Evolutionary conservation across 2,797 vertebrate species (phyloP), one percentile per base, ranked within the genome.

Genomic region (Setipinna tenuifilis): DNA sequence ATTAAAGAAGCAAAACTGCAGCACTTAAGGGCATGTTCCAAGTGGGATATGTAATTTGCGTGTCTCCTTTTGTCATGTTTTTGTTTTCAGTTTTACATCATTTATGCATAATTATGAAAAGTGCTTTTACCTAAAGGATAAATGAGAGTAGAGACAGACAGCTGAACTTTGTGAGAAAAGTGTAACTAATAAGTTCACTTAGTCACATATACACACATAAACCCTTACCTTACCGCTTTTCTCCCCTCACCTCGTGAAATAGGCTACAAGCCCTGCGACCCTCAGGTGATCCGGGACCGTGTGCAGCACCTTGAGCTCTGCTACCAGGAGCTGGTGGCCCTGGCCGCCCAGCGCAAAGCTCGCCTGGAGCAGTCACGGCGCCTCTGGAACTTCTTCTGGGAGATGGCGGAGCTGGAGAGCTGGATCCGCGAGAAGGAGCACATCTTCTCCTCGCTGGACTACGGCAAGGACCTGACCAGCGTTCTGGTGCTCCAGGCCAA

Each of bases 401-500:
- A 99, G 93, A 96, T 96, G 93, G 95, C 96, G 0, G 98, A 99
- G 91, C 94, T 97, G 0, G 98, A 99, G 91, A 96, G 96, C 91
- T 99, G 98, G 98, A 97, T 99, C 87, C 96, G 96, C 88, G 98
- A 99, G 91, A 98, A 98, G 91, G 98, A 99, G 89, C 96, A 99
- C 83, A 96, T 99, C 83, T 98, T 98, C 92, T 98, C 97, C 54
- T 95, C 97, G 10, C 89, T 98, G 91, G 98, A 99, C 89, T 97
- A 97, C 0, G 98, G 98, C 85, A 99, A 97, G 92, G 98, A 99
- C 92, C 94, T 99, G 89, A 98, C 97, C 0, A 96, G 97, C 0
- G 97, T 98, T 84, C 93, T 97, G 89, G 93, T 98, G 83, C 93
- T 99, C 14, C 98, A 97, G 91, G 97, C 96, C 91, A 98, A 98